Conservation (phyloP, 2,113 vertebrate species). For the Trematomus loennbergii region DNA sequence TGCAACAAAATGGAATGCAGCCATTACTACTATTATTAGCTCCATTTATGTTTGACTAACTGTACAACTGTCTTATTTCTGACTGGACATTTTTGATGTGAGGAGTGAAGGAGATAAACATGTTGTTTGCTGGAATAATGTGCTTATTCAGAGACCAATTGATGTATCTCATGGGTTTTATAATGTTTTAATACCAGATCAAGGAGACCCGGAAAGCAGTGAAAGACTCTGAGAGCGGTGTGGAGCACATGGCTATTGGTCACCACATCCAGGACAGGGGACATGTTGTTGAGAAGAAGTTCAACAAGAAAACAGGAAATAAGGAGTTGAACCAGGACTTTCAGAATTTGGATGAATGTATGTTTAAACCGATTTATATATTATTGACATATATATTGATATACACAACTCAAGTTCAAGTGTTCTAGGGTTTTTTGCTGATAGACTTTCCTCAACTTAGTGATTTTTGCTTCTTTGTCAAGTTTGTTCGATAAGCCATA, state of each 20-base stretch:
- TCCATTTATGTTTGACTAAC: slow-evolving; percentile 1
- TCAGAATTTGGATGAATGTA: slow-evolving; percentile 94
- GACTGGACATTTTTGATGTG: neutral
- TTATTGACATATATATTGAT: too few relatives aligned
- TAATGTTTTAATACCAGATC: slow-evolving; percentile 78
- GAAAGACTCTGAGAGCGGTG: slow-evolving; percentile 92
- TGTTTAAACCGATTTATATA: slow-evolving; percentile 38
- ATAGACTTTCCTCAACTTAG: neutral
- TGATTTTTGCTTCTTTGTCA: too few relatives aligned
- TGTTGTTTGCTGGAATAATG: neutral
- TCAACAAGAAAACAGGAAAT: slow-evolving; percentile 91
- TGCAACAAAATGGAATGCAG: neutral
- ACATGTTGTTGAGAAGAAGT: slow-evolving; percentile 90
- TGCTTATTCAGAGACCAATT: too few relatives aligned
- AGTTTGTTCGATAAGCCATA: too few relatives aligned
- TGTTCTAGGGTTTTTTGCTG: too few relatives aligned
- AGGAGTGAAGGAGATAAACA: neutral
- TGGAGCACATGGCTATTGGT: slow-evolving; percentile 92
- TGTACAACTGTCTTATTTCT: neutral
- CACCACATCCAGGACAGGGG: slow-evolving; percentile 93
- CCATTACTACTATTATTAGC: slow-evolving; percentile 1
- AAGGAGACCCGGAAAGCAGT: slow-evolving; percentile 91
- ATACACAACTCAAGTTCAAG: too few relatives aligned
- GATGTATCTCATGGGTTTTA: slow-evolving; percentile 3
- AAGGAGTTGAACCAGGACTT: slow-evolving; percentile 95